Evolutionary conservation across 2,113 vertebrate species (phyloP).

Genomic region (Sphaerodactylus townsendi): DNA sequence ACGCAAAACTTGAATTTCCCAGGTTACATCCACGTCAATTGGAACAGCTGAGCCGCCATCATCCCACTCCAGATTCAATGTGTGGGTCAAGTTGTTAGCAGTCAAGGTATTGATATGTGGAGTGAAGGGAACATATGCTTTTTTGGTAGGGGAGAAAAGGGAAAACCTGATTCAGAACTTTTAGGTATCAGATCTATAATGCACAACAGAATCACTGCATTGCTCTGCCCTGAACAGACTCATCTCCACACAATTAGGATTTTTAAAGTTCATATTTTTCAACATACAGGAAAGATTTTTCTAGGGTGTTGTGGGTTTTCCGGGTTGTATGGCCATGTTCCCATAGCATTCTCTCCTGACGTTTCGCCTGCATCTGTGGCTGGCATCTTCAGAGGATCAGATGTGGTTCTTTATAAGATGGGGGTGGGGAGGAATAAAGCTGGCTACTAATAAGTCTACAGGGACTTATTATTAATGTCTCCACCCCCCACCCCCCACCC

Average conservation of each 20-base stretch:
- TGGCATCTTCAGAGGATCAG: too few relatives aligned
- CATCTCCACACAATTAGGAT: background rate
- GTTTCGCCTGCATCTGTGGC: too few relatives aligned
- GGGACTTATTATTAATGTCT: too few relatives aligned
- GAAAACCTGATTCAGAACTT: background rate
- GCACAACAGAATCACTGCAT: background rate
- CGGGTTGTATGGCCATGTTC: too few relatives aligned
- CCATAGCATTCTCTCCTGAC: too few relatives aligned
- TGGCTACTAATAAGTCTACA: background rate
- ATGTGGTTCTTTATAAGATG: too few relatives aligned
- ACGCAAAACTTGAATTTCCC: slow-evolving; percentile 74
- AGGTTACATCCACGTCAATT: slow-evolving; percentile 51
- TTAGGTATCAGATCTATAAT: background rate
- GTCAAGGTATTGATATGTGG: slow-evolving; percentile 69
- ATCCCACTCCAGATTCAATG: slow-evolving; percentile 67
- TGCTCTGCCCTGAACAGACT: background rate
- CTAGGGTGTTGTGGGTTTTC: too few relatives aligned
- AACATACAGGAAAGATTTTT: background rate
- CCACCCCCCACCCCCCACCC: background rate
- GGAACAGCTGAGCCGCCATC: slow-evolving; percentile 63
- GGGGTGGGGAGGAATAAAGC: background rate
- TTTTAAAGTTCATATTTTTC: background rate
- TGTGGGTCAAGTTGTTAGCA: slow-evolving; percentile 68
- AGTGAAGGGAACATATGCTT: slow-evolving; percentile 71
- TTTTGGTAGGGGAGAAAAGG: background rate